Evolutionary conservation across 2,888 invertebrate species (phyloP), one percentile per base, ranked within the genome.

Genomic region (Belgica antarctica): DNA sequence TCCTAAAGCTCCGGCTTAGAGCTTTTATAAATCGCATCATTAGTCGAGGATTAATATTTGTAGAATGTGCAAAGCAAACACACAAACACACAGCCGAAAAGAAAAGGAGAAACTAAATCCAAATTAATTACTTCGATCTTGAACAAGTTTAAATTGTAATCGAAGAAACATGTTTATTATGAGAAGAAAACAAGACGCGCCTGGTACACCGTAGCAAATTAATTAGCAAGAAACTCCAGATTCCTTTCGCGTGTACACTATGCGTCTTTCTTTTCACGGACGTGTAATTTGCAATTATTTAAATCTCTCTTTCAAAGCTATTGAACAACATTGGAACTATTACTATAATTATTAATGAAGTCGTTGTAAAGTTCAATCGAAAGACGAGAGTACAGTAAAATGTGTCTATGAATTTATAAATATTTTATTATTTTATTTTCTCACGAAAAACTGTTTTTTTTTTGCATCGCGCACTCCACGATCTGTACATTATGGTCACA

Each of bases 81-180:
- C 41, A 41, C 41, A 41, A 2, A 41, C n/a, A n/a, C n/a, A n/a
- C n/a, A n/a, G n/a, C 41, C 41, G 41, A 41, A 52, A 22, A 27
- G 7, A 19, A 59, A 28, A 66, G 28, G 52, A 57, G 68, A 68
- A 68, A 68, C 27, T 57, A 57, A 68, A 68, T 46, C 68, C 22
- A 47, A 57, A 68, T 68, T 68, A 68, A 68, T 68, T 68, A 57
- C 52, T 47, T 31, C 34, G 57, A 27, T 47, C 57, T 68, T 68
- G 68, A 66, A 66, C 65, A 66, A 66, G 65, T 66, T 66, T 66
- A 66, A 66, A 66, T 46, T 66, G 65, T 41, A 66, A 17, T 25
- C 52, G 10, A 1, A 10, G 19, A 59, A 59, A 27, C 59, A 59
- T 27, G 59, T 59, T 59, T 25, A 59, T 59, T 59, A 59, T 19